Percentiles rank a stretch among this genome's conserved stretches.
phyloP scores from a whole-genome alignment of 1,140 invertebrate species.

The Drosophila insularis region DNA sequence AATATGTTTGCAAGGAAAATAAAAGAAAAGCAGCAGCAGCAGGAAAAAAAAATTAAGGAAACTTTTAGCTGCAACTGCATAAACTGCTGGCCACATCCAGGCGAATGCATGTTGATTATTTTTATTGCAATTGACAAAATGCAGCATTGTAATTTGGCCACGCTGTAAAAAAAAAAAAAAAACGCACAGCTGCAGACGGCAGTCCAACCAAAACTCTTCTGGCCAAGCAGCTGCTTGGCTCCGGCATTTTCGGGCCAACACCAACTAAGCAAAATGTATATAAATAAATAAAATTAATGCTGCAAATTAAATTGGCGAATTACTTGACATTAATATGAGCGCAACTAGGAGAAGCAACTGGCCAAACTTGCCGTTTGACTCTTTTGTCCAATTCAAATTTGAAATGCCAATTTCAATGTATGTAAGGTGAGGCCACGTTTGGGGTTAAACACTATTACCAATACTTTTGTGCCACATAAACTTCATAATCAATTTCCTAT shows the following conservation, averaged over 20 bases:
- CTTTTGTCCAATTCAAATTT: background rate
- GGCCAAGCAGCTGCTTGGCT: background rate
- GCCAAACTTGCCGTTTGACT: background rate
- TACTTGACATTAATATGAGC: slow-evolving; percentile 51
- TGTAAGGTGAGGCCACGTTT: slow-evolving; percentile 1
- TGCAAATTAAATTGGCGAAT: slow-evolving; percentile 60
- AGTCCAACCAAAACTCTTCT: background rate
- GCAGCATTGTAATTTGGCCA: slow-evolving; percentile 33
- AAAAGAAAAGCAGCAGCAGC: slow-evolving; percentile 19
- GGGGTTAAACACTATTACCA: background rate
- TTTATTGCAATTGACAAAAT: slow-evolving; percentile 70
- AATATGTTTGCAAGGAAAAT: slow-evolving; percentile 1
- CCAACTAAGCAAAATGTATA: background rate
- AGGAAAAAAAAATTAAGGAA: slow-evolving; percentile 8
- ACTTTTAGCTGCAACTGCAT: slow-evolving; percentile 21
- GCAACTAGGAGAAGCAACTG: slow-evolving; percentile 7
- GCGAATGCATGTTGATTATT: slow-evolving; percentile 60
- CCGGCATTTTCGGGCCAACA: background rate
- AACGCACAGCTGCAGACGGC: slow-evolving; percentile 28
- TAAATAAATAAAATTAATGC: slow-evolving; percentile 44
- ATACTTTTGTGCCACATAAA: background rate
- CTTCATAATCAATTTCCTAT: background rate
- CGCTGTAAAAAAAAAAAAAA: background rate
- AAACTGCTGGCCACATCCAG: slow-evolving; percentile 22
- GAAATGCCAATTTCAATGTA: background rate